Evolutionary conservation across 1,140 invertebrate genomes (phyloP).

Genomic region (Leptestheria dahalacensis): DNA sequence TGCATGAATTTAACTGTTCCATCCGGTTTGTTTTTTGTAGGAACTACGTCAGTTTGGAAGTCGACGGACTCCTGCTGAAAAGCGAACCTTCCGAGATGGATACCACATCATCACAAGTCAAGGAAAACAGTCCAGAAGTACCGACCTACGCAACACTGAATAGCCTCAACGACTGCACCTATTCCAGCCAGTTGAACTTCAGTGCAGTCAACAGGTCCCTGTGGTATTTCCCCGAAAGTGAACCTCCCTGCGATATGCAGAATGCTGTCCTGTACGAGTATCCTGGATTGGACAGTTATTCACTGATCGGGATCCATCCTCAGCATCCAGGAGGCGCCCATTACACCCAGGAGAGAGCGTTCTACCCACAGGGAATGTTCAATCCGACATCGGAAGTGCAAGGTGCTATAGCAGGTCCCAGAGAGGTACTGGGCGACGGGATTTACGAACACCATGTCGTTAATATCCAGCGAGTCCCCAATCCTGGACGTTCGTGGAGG

Average conservation of each 20-base stretch:
- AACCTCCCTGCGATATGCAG: too few relatives aligned
- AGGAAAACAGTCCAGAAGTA: neutral
- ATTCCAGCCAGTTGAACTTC: neutral
- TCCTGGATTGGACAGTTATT: neutral
- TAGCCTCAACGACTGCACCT: neutral
- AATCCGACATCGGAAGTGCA: neutral
- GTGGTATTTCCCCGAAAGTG: neutral
- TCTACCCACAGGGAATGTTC: neutral
- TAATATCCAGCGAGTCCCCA: constrained; percentile 19
- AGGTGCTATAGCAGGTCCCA: neutral
- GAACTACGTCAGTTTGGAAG: neutral
- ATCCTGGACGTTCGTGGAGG: constrained; percentile 19
- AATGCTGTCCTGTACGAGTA: too few relatives aligned
- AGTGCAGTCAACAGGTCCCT: neutral
- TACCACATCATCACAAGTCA: neutral
- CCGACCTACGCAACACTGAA: neutral
- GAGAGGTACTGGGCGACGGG: neutral
- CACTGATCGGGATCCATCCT: neutral
- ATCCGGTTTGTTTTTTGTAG: neutral
- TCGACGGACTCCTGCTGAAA: neutral
- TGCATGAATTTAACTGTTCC: too few relatives aligned
- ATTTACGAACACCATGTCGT: constrained; percentile 15
- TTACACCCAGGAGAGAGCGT: neutral
- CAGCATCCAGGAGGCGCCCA: neutral
- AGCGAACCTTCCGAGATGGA: neutral